These are phyloP conservation scores for Sinotaia quadrata DNA, from an alignment of 2,888 invertebrate species.

Conservation along the genomic window DNA sequence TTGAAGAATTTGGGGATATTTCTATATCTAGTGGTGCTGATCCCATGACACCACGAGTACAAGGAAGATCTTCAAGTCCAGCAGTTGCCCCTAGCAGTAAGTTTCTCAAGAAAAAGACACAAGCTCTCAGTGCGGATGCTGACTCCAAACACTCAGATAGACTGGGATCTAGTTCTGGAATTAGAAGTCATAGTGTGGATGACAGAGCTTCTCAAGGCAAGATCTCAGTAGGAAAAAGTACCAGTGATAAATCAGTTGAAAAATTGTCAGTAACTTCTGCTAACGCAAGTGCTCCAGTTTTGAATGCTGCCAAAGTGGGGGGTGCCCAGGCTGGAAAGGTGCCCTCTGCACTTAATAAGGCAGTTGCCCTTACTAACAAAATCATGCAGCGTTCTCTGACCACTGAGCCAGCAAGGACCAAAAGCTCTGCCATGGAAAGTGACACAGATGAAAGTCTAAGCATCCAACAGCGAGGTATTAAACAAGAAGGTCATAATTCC, in stretches of 20 bases:
- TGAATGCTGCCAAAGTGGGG: not conserved
- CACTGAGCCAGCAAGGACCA: not conserved
- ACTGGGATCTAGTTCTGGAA: not conserved
- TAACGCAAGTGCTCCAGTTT: too few relatives aligned
- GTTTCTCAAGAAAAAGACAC: slow-evolving; percentile 58
- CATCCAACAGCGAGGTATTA: slow-evolving; percentile 4
- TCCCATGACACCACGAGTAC: slow-evolving; percentile 38
- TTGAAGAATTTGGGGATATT: slow-evolving; percentile 63
- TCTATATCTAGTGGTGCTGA: slow-evolving; percentile 61
- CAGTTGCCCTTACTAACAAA: slow-evolving; percentile 51
- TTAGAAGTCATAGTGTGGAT: too few relatives aligned
- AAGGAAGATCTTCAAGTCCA: slow-evolving; percentile 36
- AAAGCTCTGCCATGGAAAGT: slow-evolving; percentile 37
- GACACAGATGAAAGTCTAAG: slow-evolving; percentile 56
- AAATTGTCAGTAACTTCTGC: too few relatives aligned
- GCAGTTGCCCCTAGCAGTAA: slow-evolving; percentile 48
- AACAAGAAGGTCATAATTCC: not conserved
- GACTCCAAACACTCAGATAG: not conserved
- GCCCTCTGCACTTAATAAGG: slow-evolving; percentile 53
- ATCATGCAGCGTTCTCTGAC: slow-evolving; percentile 43
- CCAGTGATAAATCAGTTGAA: too few relatives aligned
- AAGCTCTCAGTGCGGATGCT: slow-evolving; percentile 22
- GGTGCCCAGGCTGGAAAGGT: slow-evolving; percentile 33
- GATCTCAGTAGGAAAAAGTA: not conserved
- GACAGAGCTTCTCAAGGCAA: too few relatives aligned